Evolutionary conservation across 2,797 vertebrate genomes (phyloP).

Genomic region (Kryptolebias ocellatus): DNA sequence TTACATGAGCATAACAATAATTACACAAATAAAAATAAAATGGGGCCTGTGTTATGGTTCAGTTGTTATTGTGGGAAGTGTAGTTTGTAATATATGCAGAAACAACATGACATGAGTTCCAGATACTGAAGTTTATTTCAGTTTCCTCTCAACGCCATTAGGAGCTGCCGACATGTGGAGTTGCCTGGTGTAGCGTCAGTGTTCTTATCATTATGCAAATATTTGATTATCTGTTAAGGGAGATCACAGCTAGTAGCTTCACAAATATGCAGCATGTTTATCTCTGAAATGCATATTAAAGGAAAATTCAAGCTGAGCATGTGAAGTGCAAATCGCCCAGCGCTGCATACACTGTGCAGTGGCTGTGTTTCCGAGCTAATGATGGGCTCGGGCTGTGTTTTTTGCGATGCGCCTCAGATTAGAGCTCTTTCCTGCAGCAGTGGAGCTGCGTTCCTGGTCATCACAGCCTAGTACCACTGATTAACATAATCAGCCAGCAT

Average conservation of each 20-base stretch:
- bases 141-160: constrained; percentile 42
- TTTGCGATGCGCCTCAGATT: constrained; percentile 79
- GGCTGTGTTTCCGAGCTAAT: constrained; percentile 75
- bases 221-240: constrained; percentile 75
- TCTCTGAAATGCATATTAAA: constrained; percentile 73
- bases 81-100: constrained; percentile 32
- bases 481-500: constrained; percentile 87
- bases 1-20: neutral
- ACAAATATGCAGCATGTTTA: constrained; percentile 72
- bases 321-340: constrained; percentile 74
- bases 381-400: constrained; percentile 77
- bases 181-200: constrained; percentile 53
- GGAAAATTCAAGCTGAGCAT: constrained; percentile 72
- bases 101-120: constrained; percentile 45
- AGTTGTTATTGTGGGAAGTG: constrained; percentile 19
- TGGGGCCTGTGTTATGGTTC: constrained; percentile 3
- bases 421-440: constrained; percentile 75
- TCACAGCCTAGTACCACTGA: constrained; percentile 77
- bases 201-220: constrained; percentile 74
- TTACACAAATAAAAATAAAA: neutral
- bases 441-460: constrained; percentile 77
- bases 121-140: constrained; percentile 46
- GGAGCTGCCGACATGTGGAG: constrained; percentile 41
- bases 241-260: constrained; percentile 73
- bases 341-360: constrained; percentile 56